Conservation (phyloP, 1,140 invertebrate genomes). For the Conus ventricosus region DNA sequence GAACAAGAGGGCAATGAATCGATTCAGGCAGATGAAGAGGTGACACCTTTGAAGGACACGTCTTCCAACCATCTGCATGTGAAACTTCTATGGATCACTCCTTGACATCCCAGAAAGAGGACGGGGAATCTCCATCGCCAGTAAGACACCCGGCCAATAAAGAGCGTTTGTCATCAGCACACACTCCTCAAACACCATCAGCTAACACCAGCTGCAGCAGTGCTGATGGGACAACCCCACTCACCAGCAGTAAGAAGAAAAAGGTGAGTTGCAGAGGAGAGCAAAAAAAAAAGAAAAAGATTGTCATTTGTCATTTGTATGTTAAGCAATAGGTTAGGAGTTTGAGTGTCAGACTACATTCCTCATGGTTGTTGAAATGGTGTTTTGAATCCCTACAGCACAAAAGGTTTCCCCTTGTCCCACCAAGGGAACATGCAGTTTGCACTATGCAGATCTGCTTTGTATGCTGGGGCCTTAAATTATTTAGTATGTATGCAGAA, state of each 20-base stretch:
- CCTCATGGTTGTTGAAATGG: too few species aligned
- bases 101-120: not conserved
- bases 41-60: not conserved
- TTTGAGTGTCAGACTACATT: too few species aligned
- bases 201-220: conserved; percentile 21
- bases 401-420: too few species aligned
- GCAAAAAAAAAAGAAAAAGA: too few species aligned
- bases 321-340: too few species aligned
- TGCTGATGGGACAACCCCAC: conserved; percentile 6
- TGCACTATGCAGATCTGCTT: too few species aligned
- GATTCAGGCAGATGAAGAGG: not conserved
- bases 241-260: not conserved
- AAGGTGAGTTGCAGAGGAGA: not conserved
- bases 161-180: too few species aligned
- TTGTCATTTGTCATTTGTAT: too few species aligned
- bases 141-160: not conserved
- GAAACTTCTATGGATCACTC: not conserved
- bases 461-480: too few species aligned
- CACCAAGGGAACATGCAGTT: too few species aligned
- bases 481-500: too few species aligned
- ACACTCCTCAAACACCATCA: not conserved
- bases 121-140: not conserved
- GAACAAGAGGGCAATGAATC: not conserved
- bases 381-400: too few species aligned
- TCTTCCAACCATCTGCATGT: not conserved